Percentiles rank a stretch among this genome's conserved stretches.
phyloP scores from a whole-genome alignment of 2,797 vertebrate genomes.

The Takifugu ocellatus region DNA sequence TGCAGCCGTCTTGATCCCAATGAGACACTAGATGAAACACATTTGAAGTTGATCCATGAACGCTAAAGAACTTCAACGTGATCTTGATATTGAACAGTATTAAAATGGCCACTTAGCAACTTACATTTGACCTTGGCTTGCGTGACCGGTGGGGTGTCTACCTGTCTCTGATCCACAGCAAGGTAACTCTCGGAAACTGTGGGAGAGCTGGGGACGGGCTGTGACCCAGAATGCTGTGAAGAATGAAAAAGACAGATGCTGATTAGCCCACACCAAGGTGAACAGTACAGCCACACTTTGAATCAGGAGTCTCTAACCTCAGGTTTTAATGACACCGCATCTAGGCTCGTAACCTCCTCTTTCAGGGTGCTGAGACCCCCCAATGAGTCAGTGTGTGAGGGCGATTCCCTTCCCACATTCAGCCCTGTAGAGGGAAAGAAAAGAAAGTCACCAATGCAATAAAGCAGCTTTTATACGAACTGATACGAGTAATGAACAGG shows the following conservation, averaged over 20 bases:
- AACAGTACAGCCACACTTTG: not conserved
- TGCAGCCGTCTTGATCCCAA: conserved; percentile 46
- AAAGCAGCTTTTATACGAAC: too few relatives aligned
- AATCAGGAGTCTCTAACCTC: conserved; percentile 48
- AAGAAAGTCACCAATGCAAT: too few relatives aligned
- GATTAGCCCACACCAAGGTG: not conserved
- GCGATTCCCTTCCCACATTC: conserved; percentile 28
- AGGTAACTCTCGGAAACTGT: conserved; percentile 37
- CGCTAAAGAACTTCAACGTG: not conserved
- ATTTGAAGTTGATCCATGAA: not conserved
- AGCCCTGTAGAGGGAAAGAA: conserved; percentile 23
- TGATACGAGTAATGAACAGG: too few relatives aligned
- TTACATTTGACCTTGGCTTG: conserved; percentile 62
- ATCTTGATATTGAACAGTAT: not conserved
- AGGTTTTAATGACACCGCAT: conserved; percentile 53
- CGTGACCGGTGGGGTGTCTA: conserved; percentile 32
- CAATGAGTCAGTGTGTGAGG: conserved; percentile 25
- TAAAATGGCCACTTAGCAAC: not conserved
- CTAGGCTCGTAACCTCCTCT: conserved; percentile 53
- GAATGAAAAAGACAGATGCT: not conserved
- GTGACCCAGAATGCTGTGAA: conserved; percentile 40
- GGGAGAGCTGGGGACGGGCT: conserved; percentile 16
- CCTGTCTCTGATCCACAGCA: conserved; percentile 37
- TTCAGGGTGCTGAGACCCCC: conserved; percentile 35
- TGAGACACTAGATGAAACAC: conserved; percentile 46